Evolutionary conservation across 2,797 vertebrate species (phyloP).

Genomic region (Lateolabrax maculatus): DNA sequence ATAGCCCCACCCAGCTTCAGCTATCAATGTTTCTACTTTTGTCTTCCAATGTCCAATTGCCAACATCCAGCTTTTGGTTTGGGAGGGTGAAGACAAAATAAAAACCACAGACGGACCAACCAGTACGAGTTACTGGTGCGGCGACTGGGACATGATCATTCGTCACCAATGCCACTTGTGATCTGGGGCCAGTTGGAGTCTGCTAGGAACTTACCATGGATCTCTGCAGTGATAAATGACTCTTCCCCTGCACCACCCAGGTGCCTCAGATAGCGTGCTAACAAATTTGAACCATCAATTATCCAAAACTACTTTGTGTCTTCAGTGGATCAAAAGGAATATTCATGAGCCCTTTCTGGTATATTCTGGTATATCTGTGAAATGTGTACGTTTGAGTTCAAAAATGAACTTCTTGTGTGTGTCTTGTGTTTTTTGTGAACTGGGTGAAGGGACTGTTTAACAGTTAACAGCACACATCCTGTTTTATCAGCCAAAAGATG

Average conservation of each 20-base stretch:
- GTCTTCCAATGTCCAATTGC: background rate
- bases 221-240: conserved; percentile 19
- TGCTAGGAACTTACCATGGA: background rate
- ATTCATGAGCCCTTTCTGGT: background rate
- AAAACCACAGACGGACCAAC: background rate
- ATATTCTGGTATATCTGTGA: background rate
- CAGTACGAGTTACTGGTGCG: background rate
- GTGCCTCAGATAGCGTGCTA: background rate
- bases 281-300: background rate
- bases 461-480: background rate
- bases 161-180: conserved; percentile 27
- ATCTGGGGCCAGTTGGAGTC: background rate
- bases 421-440: background rate
- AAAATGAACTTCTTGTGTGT: background rate
- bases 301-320: background rate
- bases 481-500: background rate
- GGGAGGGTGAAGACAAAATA: no score
- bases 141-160: conserved; percentile 2
- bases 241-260: conserved; percentile 14
- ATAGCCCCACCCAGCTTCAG: background rate
- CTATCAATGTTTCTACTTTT: background rate
- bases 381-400: background rate
- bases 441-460: background rate
- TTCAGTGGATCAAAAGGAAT: background rate
- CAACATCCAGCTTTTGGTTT: no score